A percentile compares a stretch with the other conserved stretches of the same genome.
phyloP scores from a whole-genome alignment of 2,888 invertebrate species.

The Cataglyphis livida region DNA sequence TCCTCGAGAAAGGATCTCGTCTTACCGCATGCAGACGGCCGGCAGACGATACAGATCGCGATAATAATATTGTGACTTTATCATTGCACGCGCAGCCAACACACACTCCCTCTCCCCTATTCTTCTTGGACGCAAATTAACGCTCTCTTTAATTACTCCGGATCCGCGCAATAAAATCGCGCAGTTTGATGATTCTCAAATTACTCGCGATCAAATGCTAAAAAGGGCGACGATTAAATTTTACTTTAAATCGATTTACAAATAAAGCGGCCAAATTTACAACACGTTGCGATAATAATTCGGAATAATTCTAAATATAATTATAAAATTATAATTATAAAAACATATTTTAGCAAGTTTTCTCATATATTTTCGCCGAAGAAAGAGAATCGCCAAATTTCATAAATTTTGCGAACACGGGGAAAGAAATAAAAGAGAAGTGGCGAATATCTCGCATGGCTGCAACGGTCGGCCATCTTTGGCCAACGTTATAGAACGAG shows the following conservation, averaged over 20 bases:
- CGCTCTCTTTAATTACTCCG: conserved; percentile 21
- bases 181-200: background rate
- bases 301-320: background rate
- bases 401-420: background rate
- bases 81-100: conserved; percentile 39
- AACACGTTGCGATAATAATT: background rate
- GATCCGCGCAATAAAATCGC: background rate
- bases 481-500: conserved; percentile 57
- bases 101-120: background rate
- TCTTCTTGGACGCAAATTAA: conserved; percentile 22
- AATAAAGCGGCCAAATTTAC: background rate
- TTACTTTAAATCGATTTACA: background rate
- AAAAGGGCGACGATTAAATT: conserved; percentile 1
- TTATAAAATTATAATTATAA: too few species aligned
- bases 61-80: conserved; percentile 61
- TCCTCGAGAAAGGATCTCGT: conserved; percentile 60
- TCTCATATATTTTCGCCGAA: background rate
- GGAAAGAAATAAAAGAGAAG: background rate
- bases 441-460: background rate
- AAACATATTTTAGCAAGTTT: background rate
- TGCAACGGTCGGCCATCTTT: conserved; percentile 50
- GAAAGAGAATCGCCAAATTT: background rate
- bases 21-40: conserved; percentile 61
- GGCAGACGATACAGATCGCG: conserved; percentile 50
- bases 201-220: background rate